These are phyloP conservation scores for Euphonia xanthogaster DNA, from an alignment of 2,797 vertebrate genomes.

Conservation along the genomic window DNA sequence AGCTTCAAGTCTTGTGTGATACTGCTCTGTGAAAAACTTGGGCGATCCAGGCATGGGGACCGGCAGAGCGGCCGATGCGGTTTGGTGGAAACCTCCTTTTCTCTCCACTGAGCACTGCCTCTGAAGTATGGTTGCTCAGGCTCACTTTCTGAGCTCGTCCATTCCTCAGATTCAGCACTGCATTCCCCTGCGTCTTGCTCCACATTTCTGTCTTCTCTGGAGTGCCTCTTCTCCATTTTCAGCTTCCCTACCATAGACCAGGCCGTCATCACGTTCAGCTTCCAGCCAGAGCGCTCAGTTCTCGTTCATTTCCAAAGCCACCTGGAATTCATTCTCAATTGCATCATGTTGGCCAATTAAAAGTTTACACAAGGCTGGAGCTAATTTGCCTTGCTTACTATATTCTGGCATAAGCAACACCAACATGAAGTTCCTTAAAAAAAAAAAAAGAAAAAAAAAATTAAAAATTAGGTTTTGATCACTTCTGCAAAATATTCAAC, in stretches of 20 bases:
- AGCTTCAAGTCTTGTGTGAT: conserved; percentile 80
- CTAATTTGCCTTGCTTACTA: conserved; percentile 68
- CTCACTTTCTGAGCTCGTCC: conserved; percentile 91
- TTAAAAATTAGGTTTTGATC: conserved; percentile 26
- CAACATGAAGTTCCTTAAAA: conserved; percentile 76
- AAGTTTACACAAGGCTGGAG: conserved; percentile 69
- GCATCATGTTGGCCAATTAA: conserved; percentile 66
- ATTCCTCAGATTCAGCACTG: conserved; percentile 86
- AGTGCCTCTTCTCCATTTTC: conserved; percentile 92
- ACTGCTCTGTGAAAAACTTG: conserved; percentile 96
- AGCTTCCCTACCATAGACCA: conserved; percentile 89
- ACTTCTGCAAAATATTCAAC: neutral
- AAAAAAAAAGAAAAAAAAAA: conserved; percentile 32
- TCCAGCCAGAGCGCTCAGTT: conserved; percentile 78
- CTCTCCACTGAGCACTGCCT: conserved; percentile 70
- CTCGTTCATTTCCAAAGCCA: conserved; percentile 81
- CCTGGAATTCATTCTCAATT: conserved; percentile 73
- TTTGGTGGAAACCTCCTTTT: conserved; percentile 83
- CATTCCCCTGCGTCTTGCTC: conserved; percentile 69
- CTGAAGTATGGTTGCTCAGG: conserved; percentile 77
- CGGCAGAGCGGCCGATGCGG: conserved; percentile 94
- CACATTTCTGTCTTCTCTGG: conserved; percentile 84
- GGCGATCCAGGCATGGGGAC: conserved; percentile 92
- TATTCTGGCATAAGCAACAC: conserved; percentile 72
- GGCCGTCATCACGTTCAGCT: conserved; percentile 90